These are phyloP conservation scores for Hymenopus coronatus DNA, from an alignment of 2,888 invertebrate genomes.

Conservation along the genomic window DNA sequence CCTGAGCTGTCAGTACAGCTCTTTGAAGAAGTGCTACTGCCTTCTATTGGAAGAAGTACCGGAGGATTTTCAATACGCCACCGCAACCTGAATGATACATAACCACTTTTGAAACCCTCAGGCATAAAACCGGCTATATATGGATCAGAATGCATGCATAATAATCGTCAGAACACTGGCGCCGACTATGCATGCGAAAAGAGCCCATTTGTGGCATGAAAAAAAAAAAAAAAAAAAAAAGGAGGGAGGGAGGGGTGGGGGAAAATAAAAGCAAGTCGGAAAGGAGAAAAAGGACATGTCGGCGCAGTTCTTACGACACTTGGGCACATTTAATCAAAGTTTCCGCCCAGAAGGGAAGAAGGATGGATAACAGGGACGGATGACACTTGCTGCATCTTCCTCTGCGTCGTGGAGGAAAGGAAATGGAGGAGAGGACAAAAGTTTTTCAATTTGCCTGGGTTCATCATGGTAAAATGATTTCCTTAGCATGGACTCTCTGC, in stretches of 20 bases:
- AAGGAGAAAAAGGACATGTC: not conserved
- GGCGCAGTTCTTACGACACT: not conserved
- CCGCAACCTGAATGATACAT: not conserved
- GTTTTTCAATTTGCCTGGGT: constrained; percentile 16
- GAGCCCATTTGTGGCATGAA: not conserved
- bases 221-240: not conserved
- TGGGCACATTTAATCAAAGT: not conserved
- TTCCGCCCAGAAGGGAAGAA: not conserved
- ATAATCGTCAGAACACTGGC: not conserved
- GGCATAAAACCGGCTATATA: not conserved
- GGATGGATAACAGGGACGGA: not conserved
- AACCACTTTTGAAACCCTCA: not conserved
- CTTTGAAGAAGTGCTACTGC: not conserved
- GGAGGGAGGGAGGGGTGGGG: no score
- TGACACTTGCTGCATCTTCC: not conserved
- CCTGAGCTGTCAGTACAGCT: not conserved
- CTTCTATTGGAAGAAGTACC: not conserved
- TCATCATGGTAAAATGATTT: constrained; percentile 7
- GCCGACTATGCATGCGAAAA: not conserved
- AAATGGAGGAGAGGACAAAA: constrained; percentile 7
- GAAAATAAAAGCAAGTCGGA: not conserved
- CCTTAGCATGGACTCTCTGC: not conserved
- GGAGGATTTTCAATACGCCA: not conserved
- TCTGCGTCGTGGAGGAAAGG: not conserved
- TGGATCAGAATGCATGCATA: not conserved